A percentile compares a stretch with the other conserved stretches of the same genome.
These are phyloP conservation scores for Ploceus nigricollis DNA, from an alignment of 2,113 vertebrate genomes.

Conservation along the genomic window DNA sequence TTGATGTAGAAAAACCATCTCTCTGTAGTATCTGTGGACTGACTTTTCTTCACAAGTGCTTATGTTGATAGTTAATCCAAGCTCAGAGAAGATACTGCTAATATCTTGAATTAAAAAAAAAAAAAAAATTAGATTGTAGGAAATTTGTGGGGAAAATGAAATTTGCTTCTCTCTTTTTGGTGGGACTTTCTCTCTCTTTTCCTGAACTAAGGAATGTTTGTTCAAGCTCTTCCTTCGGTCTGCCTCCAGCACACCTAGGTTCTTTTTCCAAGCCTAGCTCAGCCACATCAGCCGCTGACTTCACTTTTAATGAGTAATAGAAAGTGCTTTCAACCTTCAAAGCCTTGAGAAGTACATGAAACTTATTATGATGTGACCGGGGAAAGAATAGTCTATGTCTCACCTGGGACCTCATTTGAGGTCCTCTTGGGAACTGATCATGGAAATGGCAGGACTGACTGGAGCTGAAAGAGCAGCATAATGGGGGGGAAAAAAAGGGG, in stretches of 20 bases:
- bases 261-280: slow-evolving; percentile 33
- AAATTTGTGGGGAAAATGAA: background rate
- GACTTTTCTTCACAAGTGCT: slow-evolving; percentile 43
- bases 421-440: slow-evolving; percentile 16
- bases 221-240: slow-evolving; percentile 20
- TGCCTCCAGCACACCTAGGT: background rate
- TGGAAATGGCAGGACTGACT: slow-evolving; percentile 24
- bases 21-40: slow-evolving; percentile 12
- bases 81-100: background rate
- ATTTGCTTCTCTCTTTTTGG: background rate
- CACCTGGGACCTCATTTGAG: slow-evolving; percentile 42
- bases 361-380: slow-evolving; percentile 36
- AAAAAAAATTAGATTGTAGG: background rate
- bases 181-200: background rate
- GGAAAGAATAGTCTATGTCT: slow-evolving; percentile 9
- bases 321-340: slow-evolving; percentile 57
- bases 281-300: background rate
- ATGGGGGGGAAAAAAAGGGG: background rate
- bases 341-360: background rate
- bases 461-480: background rate
- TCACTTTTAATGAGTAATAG: slow-evolving; percentile 48
- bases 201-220: slow-evolving; percentile 7
- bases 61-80: slow-evolving; percentile 12
- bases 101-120: background rate
- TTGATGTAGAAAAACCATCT: slow-evolving; percentile 59